Conservation (phyloP, 23 tunicate genomes). For the Ascidia mentula region DNA sequence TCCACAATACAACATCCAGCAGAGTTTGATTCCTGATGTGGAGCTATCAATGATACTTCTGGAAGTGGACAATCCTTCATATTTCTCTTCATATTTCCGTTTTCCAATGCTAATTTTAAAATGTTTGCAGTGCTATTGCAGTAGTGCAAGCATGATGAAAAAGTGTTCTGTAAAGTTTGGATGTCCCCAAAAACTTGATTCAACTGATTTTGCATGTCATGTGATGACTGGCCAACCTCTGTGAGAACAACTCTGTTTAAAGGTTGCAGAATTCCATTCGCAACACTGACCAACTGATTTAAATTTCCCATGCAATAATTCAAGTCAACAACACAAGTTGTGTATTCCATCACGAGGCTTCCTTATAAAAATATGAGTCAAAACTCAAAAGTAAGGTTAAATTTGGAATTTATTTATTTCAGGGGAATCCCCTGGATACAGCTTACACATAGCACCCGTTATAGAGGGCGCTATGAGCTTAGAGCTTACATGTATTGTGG, state of each 20-base stretch:
- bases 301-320: background rate
- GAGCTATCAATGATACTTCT: background rate
- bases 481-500: no score
- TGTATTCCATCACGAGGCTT: background rate
- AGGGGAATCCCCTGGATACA: no score
- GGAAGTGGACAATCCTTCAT: background rate
- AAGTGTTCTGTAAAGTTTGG: background rate
- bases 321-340: background rate
- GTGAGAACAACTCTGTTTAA: background rate
- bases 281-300: background rate
- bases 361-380: no score
- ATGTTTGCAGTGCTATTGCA: conserved; percentile 5
- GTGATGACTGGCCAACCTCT: background rate
- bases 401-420: no score
- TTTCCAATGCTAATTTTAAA: background rate
- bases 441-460: no score
- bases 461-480: no score
- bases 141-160: background rate
- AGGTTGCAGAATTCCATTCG: background rate
- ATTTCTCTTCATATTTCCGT: no score
- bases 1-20: background rate
- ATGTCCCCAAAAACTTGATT: background rate
- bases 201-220: background rate
- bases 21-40: background rate
- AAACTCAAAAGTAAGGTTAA: no score